Conservation (phyloP, 2,888 invertebrate species). For the Limnephilus auricula region DNA sequence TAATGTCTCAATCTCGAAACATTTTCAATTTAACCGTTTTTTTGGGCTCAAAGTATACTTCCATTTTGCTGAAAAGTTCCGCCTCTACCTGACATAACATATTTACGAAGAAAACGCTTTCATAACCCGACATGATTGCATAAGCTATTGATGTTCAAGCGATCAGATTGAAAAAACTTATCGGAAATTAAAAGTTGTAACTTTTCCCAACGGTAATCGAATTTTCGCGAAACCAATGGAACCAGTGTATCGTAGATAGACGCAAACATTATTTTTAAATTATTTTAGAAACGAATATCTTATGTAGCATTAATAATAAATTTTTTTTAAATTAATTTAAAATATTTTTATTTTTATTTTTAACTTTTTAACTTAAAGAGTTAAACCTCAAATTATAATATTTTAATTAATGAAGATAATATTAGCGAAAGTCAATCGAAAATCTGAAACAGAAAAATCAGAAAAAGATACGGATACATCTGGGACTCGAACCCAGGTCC, state of each 20-base stretch:
- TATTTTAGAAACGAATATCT: not conserved
- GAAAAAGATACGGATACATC: no score
- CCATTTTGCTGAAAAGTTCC: not conserved
- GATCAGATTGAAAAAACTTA: not conserved
- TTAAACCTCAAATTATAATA: no score
- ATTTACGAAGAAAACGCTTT: not conserved
- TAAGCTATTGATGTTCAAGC: not conserved
- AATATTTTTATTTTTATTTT: no score
- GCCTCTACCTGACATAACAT: not conserved
- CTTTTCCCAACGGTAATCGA: no score
- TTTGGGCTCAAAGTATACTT: not conserved
- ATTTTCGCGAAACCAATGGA: not conserved
- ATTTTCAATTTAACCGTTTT: not conserved
- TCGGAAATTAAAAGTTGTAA: not conserved
- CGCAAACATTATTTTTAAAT: not conserved
- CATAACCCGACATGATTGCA: not conserved
- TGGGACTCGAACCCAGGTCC: no score
- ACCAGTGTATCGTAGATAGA: not conserved
- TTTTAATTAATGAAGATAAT: no score
- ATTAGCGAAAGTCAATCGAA: no score
- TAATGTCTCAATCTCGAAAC: not conserved
- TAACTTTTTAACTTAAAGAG: no score
- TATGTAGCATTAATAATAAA: not conserved
- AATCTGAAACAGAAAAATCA: no score
- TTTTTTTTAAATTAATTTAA: no score